A percentile compares a stretch with the other conserved stretches of the same genome.
phyloP scores from a whole-genome alignment of 1,140 invertebrate species.

The Coboldia fuscipes region DNA sequence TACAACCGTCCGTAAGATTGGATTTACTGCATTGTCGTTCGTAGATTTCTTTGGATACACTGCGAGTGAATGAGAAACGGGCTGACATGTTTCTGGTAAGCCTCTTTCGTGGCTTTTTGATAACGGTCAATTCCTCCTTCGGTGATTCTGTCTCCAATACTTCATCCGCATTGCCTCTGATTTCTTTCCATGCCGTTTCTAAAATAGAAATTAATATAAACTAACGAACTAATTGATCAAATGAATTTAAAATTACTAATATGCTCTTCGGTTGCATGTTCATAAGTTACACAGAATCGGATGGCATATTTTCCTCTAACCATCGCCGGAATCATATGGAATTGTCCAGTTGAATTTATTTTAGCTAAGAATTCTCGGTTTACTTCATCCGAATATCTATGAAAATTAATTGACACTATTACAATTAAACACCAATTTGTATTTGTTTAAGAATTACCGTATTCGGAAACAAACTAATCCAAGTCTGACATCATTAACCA shows the following conservation, averaged over 20 bases:
- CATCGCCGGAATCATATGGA: conserved; percentile 77
- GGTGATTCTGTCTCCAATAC: conserved; percentile 26
- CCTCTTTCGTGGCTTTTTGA: conserved; percentile 28
- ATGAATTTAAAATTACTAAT: conserved; percentile 34
- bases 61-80: conserved; percentile 42
- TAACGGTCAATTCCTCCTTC: no score
- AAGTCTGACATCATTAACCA: conserved; percentile 57
- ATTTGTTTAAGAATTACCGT: conserved; percentile 19
- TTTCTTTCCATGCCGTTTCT: conserved; percentile 52
- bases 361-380: conserved; percentile 63
- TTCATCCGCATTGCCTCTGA: conserved; percentile 42
- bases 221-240: no score
- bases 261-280: conserved; percentile 54
- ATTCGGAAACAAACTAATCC: conserved; percentile 48
- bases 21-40: conserved; percentile 31
- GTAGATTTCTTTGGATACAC: conserved; percentile 37
- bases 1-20: conserved; percentile 40
- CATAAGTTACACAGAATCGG: conserved; percentile 63
- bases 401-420: conserved; percentile 1
- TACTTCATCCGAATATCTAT: conserved; percentile 37
- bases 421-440: not conserved
- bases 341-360: conserved; percentile 69
- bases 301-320: conserved; percentile 59
- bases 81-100: conserved; percentile 28
- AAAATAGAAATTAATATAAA: conserved; percentile 5